Conservation (phyloP, 2,888 invertebrate species). For the Polymixis flavicincta region DNA sequence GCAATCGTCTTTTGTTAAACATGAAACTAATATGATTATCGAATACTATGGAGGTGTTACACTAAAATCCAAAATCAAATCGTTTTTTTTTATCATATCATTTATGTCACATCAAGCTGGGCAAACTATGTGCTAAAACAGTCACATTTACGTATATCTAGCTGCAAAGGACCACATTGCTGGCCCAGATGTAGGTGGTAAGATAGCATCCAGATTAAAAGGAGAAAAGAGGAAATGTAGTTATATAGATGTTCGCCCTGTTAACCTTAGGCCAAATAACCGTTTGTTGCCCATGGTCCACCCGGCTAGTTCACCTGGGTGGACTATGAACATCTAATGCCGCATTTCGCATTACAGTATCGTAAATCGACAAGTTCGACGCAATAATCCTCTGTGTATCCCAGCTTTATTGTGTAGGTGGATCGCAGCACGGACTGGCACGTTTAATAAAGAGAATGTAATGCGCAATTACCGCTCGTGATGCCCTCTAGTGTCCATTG, state of each 20-base stretch:
- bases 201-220: not conserved
- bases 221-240: not conserved
- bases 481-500: conserved; percentile 66
- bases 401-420: conserved; percentile 49
- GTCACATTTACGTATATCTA: not conserved
- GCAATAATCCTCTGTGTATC: conserved; percentile 24
- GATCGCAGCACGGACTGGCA: conserved; percentile 67
- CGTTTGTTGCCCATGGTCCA: too few relatives aligned
- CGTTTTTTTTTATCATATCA: too few relatives aligned
- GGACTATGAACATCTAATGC: too few relatives aligned
- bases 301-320: too few relatives aligned
- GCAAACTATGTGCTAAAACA: not conserved
- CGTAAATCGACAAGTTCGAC: conserved; percentile 29
- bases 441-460: conserved; percentile 75
- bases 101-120: not conserved
- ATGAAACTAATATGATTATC: too few relatives aligned
- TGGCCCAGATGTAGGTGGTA: not conserved
- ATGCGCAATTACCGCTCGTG: conserved; percentile 69
- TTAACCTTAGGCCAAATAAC: not conserved
- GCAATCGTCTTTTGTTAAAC: too few relatives aligned
- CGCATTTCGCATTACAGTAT: not conserved
- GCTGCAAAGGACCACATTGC: not conserved
- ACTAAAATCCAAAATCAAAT: too few relatives aligned
- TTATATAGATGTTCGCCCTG: too few relatives aligned
- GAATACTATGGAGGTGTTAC: too few relatives aligned